Conservation (phyloP, 2,888 invertebrate genomes). For the Zelleria hepariella region DNA sequence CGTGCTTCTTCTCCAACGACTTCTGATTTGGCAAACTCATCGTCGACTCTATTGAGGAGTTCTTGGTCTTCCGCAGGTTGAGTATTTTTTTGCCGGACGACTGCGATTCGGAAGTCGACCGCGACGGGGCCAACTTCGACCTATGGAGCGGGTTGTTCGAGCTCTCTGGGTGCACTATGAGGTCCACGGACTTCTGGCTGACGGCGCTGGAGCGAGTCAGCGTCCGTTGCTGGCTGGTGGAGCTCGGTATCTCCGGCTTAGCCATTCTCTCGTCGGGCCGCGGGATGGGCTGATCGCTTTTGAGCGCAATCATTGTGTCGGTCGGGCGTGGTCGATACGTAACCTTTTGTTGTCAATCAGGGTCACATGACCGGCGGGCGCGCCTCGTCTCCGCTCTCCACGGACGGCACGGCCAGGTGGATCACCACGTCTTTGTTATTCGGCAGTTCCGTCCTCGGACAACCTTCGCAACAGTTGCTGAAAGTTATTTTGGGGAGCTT, state of each 20-base stretch:
- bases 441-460: constrained; percentile 29
- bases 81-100: constrained; percentile 56
- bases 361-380: constrained; percentile 64
- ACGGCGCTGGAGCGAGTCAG: constrained; percentile 73
- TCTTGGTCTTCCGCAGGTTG: constrained; percentile 63
- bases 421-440: constrained; percentile 48
- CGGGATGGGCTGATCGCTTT: constrained; percentile 52
- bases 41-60: constrained; percentile 66
- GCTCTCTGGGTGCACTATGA: constrained; percentile 63
- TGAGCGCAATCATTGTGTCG: constrained; percentile 58
- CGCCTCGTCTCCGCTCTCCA: constrained; percentile 53
- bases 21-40: constrained; percentile 69
- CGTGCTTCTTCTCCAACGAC: constrained; percentile 67
- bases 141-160: constrained; percentile 60
- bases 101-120: constrained; percentile 62
- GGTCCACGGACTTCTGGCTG: constrained; percentile 74
- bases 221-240: constrained; percentile 62
- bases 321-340: constrained; percentile 12
- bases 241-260: constrained; percentile 32
- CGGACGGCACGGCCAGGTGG: constrained; percentile 58
- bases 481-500: constrained; percentile 63
- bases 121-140: constrained; percentile 58
- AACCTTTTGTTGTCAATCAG: constrained; percentile 8
- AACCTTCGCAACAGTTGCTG: constrained; percentile 60
- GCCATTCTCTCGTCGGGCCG: constrained; percentile 39